A percentile compares a stretch with the other conserved stretches of the same genome.
Conservation (phyloP, 2,888 invertebrate species). For the Podabrus alpinus region DNA sequence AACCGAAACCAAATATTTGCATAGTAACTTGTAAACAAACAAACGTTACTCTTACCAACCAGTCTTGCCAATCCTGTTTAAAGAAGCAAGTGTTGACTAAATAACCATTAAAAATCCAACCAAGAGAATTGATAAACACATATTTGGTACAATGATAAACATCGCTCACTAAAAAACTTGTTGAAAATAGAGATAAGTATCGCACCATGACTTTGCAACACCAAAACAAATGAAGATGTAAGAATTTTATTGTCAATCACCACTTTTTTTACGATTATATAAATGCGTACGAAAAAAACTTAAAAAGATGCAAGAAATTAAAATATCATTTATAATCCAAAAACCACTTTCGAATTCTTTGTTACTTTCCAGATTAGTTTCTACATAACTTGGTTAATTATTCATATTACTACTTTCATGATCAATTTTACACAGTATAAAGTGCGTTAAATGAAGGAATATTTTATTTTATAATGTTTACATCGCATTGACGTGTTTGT, state of each 20-base stretch:
- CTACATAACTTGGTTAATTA: background rate
- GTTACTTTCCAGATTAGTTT: background rate
- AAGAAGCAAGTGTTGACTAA: background rate
- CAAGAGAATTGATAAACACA: background rate
- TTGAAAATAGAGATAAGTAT: background rate
- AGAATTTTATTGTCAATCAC: background rate
- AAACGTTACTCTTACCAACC: background rate
- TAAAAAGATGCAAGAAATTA: background rate
- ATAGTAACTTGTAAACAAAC: conserved; percentile 12
- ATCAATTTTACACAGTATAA: background rate
- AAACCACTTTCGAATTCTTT: background rate
- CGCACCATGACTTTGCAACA: background rate
- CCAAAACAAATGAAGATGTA: background rate
- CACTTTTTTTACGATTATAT: background rate
- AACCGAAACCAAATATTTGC: conserved; percentile 23
- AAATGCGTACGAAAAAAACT: background rate
- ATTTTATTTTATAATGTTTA: background rate
- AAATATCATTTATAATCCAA: background rate
- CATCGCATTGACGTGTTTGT: background rate
- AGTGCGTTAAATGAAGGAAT: background rate
- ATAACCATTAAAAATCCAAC: background rate
- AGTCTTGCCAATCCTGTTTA: background rate
- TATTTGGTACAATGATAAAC: background rate
- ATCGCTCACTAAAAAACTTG: background rate
- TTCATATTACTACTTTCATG: background rate